Evolutionary conservation across 2,888 invertebrate species (phyloP).

Genomic region (Drosophila multiciliata): DNA sequence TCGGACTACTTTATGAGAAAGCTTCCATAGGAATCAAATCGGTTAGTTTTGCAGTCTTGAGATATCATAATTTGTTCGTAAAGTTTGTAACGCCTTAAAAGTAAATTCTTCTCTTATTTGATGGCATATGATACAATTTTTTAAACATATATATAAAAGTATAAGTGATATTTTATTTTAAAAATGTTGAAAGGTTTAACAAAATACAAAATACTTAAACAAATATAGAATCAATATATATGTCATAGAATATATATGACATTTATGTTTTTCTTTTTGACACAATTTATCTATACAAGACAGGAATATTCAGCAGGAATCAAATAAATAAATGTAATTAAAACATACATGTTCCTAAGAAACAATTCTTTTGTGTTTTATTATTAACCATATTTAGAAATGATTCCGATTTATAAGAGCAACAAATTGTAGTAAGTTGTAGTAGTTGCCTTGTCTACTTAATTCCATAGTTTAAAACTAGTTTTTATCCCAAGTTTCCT

Average conservation of each 20-base stretch:
- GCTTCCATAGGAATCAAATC: neutral
- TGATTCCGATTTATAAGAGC: neutral
- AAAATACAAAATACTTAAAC: too few species aligned
- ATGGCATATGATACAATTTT: too few species aligned
- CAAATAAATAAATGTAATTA: neutral
- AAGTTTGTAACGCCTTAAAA: neutral
- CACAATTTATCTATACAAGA: neutral
- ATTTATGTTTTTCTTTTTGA: fast-evolving
- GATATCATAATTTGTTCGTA: neutral
- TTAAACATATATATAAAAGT: too few species aligned
- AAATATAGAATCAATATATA: neutral
- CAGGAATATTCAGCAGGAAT: fast-evolving
- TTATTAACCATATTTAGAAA: neutral
- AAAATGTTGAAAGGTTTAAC: neutral
- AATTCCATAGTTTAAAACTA: neutral
- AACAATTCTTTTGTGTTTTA: neutral
- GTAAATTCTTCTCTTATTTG: neutral
- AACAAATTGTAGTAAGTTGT: neutral
- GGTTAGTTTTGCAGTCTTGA: neutral
- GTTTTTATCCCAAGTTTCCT: neutral
- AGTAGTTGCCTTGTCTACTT: neutral
- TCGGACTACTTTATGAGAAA: neutral
- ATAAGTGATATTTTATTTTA: too few species aligned
- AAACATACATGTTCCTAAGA: too few species aligned
- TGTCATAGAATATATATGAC: fast-evolving